These are phyloP conservation scores for Melanotaenia pygmaea DNA, from an alignment of 2,797 vertebrate genomes.

Conservation along the genomic window DNA sequence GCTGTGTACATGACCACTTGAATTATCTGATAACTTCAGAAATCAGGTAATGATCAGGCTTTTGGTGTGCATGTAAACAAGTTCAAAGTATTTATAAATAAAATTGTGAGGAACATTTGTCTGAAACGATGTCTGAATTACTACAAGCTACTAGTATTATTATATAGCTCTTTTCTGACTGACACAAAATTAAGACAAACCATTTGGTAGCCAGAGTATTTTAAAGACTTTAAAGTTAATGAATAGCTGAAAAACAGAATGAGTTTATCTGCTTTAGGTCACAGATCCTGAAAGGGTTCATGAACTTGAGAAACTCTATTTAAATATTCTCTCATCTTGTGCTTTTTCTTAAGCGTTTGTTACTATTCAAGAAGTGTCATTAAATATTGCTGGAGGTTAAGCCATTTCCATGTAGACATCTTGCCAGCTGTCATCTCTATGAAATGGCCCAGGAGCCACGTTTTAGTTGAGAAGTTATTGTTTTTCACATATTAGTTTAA, in stretches of 20 bases:
- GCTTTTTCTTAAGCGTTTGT: conserved; percentile 17
- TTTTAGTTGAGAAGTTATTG: conserved; percentile 34
- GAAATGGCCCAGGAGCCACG: conserved; percentile 21
- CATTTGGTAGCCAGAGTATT: too few species aligned
- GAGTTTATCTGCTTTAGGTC: background rate
- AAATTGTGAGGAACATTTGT: too few species aligned
- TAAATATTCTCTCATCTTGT: background rate
- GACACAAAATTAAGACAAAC: too few species aligned
- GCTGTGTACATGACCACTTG: too few species aligned
- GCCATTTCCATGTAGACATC: conserved; percentile 24
- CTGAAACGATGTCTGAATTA: background rate
- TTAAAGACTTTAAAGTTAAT: too few species aligned
- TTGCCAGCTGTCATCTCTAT: conserved; percentile 25
- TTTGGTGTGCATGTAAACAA: too few species aligned
- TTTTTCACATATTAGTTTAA: conserved; percentile 45
- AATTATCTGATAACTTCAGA: too few species aligned
- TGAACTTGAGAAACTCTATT: background rate
- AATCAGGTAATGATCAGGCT: too few species aligned
- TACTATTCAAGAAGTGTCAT: conserved; percentile 33
- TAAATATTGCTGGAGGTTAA: conserved; percentile 27
- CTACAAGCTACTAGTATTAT: background rate
- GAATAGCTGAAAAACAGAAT: background rate
- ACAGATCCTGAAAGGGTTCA: background rate
- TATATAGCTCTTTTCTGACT: background rate
- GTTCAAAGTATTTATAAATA: too few species aligned